These are phyloP conservation scores for Drosophila obscura DNA, from an alignment of 1,140 invertebrate species.

Conservation along the genomic window DNA sequence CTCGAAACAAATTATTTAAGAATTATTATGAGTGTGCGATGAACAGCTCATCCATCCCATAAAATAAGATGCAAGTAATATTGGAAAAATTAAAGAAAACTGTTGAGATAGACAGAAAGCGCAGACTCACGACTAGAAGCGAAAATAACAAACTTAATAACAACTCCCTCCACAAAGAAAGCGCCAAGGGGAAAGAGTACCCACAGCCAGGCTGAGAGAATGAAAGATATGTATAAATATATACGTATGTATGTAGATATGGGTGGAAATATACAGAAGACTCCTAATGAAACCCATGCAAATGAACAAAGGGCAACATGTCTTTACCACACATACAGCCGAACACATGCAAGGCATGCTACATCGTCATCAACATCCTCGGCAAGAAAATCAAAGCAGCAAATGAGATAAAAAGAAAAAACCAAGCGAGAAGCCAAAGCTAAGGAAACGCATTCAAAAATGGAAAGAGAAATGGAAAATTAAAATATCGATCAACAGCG, in stretches of 20 bases:
- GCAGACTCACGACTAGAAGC: constrained; percentile 29
- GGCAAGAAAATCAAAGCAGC: constrained; percentile 70
- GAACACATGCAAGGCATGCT: constrained; percentile 25
- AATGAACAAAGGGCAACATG: constrained; percentile 73
- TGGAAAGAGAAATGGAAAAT: constrained; percentile 52
- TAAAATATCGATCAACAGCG: constrained; percentile 78
- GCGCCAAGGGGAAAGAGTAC: constrained; percentile 15
- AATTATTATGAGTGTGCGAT: no score
- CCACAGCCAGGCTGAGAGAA: constrained; percentile 2
- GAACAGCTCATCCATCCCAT: no score
- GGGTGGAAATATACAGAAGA: constrained; percentile 20
- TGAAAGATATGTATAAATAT: not conserved
- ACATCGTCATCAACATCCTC: constrained; percentile 61
- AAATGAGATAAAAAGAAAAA: constrained; percentile 60
- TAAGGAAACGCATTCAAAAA: constrained; percentile 60
- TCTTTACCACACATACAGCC: constrained; percentile 22
- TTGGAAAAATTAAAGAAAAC: constrained; percentile 35
- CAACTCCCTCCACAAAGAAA: constrained; percentile 31
- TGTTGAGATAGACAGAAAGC: constrained; percentile 53
- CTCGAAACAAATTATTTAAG: not conserved
- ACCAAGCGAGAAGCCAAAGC: constrained; percentile 59
- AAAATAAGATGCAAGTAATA: no score
- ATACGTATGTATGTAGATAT: constrained; percentile 4
- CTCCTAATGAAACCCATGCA: constrained; percentile 75
- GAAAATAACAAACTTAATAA: constrained; percentile 69